Conservation (phyloP, 2,888 invertebrate genomes). For the Blastobasis adustella region DNA sequence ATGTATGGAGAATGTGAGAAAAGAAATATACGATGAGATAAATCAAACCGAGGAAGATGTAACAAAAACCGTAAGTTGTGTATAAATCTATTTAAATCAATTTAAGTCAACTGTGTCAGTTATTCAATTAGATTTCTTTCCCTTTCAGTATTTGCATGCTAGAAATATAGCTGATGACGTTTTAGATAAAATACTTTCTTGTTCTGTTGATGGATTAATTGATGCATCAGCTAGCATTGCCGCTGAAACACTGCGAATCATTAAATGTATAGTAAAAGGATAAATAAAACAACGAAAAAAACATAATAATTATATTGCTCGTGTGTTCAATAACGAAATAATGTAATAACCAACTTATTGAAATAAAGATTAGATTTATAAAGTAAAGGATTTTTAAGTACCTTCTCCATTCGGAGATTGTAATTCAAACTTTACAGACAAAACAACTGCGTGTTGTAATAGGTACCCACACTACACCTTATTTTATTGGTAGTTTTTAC, state of each 20-base stretch:
- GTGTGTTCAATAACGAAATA: not conserved
- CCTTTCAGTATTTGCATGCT: constrained; percentile 28
- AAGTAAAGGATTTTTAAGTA: not conserved
- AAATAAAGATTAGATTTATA: not conserved
- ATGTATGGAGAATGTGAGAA: constrained; percentile 26
- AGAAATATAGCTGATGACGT: constrained; percentile 28
- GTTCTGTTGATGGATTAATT: constrained; percentile 32
- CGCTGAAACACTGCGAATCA: constrained; percentile 24
- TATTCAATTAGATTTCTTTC: not conserved
- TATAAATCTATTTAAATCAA: not conserved
- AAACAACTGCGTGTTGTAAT: not conserved
- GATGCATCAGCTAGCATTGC: constrained; percentile 27
- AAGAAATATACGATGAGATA: constrained; percentile 25
- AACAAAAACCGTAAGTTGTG: constrained; percentile 30
- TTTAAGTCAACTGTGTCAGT: not conserved
- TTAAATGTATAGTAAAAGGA: constrained; percentile 27
- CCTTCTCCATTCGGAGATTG: not conserved
- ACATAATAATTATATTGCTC: not conserved
- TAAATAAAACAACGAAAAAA: constrained; percentile 1
- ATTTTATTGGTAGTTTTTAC: not conserved
- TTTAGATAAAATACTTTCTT: constrained; percentile 26
- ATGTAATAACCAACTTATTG: not conserved
- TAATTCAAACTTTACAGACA: not conserved
- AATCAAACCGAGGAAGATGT: constrained; percentile 23
- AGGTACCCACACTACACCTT: not conserved